These are phyloP conservation scores for Eucidaris tribuloides DNA, from an alignment of 35 echinoderm and acorn worm genomes.

Conservation along the genomic window DNA sequence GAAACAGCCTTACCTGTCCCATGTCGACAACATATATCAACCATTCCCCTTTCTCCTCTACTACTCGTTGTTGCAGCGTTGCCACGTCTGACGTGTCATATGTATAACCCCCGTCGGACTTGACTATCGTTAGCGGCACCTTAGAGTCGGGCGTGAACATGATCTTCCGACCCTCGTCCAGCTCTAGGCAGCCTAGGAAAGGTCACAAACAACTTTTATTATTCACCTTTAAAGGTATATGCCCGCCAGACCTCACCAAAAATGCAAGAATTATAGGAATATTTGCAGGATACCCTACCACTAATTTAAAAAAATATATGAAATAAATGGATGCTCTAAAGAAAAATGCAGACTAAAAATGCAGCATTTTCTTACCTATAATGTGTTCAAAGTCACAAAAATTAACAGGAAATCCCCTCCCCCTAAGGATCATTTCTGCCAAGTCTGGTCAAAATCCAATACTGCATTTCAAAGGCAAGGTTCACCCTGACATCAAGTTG, in stretches of 20 bases:
- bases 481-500: no score
- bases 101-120: constrained; percentile 94
- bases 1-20: no score
- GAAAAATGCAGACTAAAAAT: no score
- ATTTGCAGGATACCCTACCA: not conserved
- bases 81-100: constrained; percentile 98
- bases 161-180: constrained; percentile 88
- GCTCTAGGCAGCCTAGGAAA: constrained; percentile 52
- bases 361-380: no score
- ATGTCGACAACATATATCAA: constrained; percentile 89
- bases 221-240: not conserved
- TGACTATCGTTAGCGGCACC: constrained; percentile 87
- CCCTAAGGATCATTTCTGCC: no score
- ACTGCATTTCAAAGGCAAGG: no score
- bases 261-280: not conserved
- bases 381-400: no score
- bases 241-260: not conserved
- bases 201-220: not conserved
- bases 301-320: no score
- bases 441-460: no score
- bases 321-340: no score
- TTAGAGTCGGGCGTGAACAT: constrained; percentile 72
- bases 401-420: no score
- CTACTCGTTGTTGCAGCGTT: constrained; percentile 66
- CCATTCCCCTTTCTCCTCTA: constrained; percentile 81